Conservation (phyloP, 2,113 vertebrate genomes). For the Gadus macrocephalus region DNA sequence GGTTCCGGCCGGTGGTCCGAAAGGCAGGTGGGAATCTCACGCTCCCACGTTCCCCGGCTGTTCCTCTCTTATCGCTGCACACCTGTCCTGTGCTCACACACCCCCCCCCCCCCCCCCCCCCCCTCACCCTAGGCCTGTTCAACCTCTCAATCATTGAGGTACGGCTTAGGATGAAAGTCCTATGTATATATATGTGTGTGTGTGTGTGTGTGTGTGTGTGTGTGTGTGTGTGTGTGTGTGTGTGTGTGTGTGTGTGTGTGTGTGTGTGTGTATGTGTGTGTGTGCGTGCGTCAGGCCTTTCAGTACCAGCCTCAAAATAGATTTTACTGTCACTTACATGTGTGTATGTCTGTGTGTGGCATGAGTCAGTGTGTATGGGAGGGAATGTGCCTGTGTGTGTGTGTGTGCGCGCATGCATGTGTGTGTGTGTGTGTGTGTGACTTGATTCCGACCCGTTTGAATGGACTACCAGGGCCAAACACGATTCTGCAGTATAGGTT, state of each 20-base stretch:
- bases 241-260: too few relatives aligned
- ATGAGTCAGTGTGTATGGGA: not conserved
- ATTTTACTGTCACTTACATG: constrained; percentile 38
- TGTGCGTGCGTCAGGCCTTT: constrained; percentile 47
- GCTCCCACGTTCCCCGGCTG: not conserved
- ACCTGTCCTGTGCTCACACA: constrained; percentile 29
- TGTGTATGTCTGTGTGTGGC: too few relatives aligned
- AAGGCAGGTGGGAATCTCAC: too few relatives aligned
- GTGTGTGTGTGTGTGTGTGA: constrained; percentile 5
- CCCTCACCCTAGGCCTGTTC: constrained; percentile 9
- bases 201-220: too few relatives aligned
- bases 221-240: too few relatives aligned
- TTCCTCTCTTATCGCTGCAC: not conserved
- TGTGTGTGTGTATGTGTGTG: too few relatives aligned
- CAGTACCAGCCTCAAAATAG: constrained; percentile 55
- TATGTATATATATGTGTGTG: not conserved
- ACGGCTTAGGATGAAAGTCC: constrained; percentile 31
- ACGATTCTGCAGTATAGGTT: constrained; percentile 25
- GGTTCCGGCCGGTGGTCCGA: too few relatives aligned
- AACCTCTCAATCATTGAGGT: constrained; percentile 11
- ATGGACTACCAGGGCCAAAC: constrained; percentile 48
- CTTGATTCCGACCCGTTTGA: constrained; percentile 29
- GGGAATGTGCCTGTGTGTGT: not conserved
- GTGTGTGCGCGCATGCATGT: constrained; percentile 12
- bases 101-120: too few relatives aligned